Evolutionary conservation across 2,113 vertebrate species (phyloP).

Genomic region (Formicarius rufipectus): DNA sequence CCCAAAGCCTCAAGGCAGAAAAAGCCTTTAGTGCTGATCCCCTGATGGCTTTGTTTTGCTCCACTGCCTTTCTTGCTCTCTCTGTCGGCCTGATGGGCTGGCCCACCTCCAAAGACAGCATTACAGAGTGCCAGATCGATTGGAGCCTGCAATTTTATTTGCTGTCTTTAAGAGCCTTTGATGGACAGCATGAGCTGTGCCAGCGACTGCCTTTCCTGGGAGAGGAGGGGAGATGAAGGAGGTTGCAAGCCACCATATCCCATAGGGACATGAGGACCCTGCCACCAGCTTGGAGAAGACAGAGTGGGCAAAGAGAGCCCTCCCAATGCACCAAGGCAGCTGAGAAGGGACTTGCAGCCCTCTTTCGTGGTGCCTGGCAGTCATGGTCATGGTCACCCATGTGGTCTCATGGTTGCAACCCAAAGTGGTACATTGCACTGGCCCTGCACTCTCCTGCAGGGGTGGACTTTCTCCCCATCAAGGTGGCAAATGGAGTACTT

Average conservation of each 20-base stretch:
- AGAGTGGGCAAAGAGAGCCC: background rate
- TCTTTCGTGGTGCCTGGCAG: fast-evolving
- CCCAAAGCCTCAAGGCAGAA: background rate
- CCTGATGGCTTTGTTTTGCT: conserved; percentile 32
- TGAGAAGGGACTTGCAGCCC: background rate
- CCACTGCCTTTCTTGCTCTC: background rate
- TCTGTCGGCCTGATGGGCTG: background rate
- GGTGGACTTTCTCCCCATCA: background rate
- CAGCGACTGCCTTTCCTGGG: background rate
- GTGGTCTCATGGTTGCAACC: background rate
- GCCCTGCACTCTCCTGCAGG: fast-evolving
- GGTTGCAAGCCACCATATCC: background rate
- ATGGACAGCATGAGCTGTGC: conserved; percentile 17
- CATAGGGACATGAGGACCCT: background rate
- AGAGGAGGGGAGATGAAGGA: background rate
- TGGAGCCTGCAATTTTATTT: conserved; percentile 62
- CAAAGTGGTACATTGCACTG: background rate
- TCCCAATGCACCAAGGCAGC: background rate
- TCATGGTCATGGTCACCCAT: fast-evolving
- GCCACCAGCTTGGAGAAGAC: background rate
- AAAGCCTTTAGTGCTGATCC: conserved; percentile 11
- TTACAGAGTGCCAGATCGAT: conserved; percentile 51
- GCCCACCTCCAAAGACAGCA: conserved; percentile 68
- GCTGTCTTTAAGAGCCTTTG: conserved; percentile 58
- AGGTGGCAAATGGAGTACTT: background rate